Percentiles rank a stretch among this genome's conserved stretches.
Conservation (phyloP, 2,797 vertebrate species). For the Gymnoscopelus microlampas region DNA sequence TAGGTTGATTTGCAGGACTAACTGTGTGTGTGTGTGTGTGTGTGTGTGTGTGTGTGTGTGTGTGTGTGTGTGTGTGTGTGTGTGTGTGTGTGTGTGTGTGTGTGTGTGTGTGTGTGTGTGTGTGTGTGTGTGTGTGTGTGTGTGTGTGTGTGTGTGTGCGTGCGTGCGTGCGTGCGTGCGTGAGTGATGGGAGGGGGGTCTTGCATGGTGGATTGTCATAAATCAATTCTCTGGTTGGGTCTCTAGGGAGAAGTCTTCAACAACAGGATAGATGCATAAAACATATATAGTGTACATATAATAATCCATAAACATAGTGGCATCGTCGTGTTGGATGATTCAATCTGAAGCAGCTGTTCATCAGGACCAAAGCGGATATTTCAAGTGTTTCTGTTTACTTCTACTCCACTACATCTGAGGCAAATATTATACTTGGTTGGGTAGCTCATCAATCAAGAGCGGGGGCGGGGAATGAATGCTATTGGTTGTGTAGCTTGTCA, state of each 20-base stretch:
- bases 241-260: slow-evolving; percentile 77
- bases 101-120: slow-evolving; percentile 30
- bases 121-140: slow-evolving; percentile 27
- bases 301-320: slow-evolving; percentile 76
- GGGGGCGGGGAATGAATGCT: too few species aligned
- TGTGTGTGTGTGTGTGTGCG: slow-evolving; percentile 28
- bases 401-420: too few species aligned
- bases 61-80: background rate
- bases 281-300: slow-evolving; percentile 74
- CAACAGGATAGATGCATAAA: slow-evolving; percentile 80
- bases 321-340: slow-evolving; percentile 70
- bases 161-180: slow-evolving; percentile 34
- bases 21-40: too few species aligned
- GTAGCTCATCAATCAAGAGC: too few species aligned
- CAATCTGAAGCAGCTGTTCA: slow-evolving; percentile 74
- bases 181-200: slow-evolving; percentile 18
- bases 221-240: slow-evolving; percentile 74
- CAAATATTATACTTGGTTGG: too few species aligned
- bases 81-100: slow-evolving; percentile 14
- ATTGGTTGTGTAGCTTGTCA: too few species aligned
- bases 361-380: slow-evolving; percentile 72
- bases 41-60: background rate
- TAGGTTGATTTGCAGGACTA: slow-evolving; percentile 33
- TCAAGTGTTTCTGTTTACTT: slow-evolving; percentile 23
- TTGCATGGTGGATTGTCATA: too few species aligned